These are phyloP conservation scores for Nematopogon swammerdamellus DNA, from an alignment of 2,888 invertebrate species.

Conservation along the genomic window DNA sequence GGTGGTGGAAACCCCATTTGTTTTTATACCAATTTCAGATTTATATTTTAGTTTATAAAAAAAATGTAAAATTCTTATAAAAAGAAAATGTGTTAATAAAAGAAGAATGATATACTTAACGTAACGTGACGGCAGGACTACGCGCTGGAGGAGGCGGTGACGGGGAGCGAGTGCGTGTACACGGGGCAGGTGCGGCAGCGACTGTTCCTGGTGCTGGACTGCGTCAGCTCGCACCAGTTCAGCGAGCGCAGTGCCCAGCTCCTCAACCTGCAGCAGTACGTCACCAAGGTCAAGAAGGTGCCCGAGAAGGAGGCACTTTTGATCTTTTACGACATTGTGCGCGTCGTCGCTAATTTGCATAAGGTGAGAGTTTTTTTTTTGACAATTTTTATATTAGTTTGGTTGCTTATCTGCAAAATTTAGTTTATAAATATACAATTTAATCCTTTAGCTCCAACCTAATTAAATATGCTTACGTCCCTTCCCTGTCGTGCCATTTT, in stretches of 20 bases:
- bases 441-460: too few species aligned
- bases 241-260: conserved; percentile 53
- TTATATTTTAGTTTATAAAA: too few species aligned
- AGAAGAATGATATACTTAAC: too few species aligned
- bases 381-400: not conserved
- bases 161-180: conserved; percentile 47
- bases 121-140: conserved; percentile 63
- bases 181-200: conserved; percentile 58
- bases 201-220: conserved; percentile 70
- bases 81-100: too few species aligned
- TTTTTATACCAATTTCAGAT: too few species aligned
- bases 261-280: conserved; percentile 71
- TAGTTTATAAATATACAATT: too few species aligned
- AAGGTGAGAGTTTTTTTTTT: conserved; percentile 39
- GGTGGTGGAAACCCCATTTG: too few species aligned
- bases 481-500: too few species aligned
- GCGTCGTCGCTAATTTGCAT: conserved; percentile 70
- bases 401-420: not conserved
- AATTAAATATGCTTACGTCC: too few species aligned
- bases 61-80: not conserved
- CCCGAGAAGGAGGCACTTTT: conserved; percentile 69
- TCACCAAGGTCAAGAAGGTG: conserved; percentile 72
- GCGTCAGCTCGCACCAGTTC: conserved; percentile 66
- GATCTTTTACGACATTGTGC: conserved; percentile 71
- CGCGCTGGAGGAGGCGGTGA: conserved; percentile 58